Conservation (phyloP, 2,113 vertebrate genomes). For the Grantiella picta region DNA sequence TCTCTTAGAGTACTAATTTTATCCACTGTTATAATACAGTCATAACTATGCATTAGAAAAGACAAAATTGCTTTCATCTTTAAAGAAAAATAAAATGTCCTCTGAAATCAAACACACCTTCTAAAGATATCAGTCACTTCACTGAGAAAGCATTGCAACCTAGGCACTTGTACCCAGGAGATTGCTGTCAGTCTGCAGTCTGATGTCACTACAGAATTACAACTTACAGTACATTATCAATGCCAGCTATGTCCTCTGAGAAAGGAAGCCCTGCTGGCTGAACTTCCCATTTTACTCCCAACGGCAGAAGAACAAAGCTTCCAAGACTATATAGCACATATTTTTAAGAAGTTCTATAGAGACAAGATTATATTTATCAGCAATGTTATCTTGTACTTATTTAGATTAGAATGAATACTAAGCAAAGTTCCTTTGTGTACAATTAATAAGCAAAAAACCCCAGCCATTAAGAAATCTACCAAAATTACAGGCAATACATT, state of each 20-base stretch:
- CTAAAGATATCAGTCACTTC: slow-evolving; percentile 51
- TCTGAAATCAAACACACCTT: slow-evolving; percentile 65
- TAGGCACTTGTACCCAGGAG: slow-evolving; percentile 47
- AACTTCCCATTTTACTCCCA: slow-evolving; percentile 59
- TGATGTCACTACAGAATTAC: slow-evolving; percentile 57
- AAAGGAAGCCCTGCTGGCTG: slow-evolving; percentile 36
- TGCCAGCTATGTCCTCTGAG: slow-evolving; percentile 41
- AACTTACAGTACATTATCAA: slow-evolving; percentile 18
- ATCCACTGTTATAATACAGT: background rate
- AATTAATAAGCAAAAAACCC: background rate
- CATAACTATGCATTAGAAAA: slow-evolving; percentile 23
- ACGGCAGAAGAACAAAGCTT: slow-evolving; percentile 61
- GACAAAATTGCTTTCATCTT: slow-evolving; percentile 47
- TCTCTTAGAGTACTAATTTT: slow-evolving; percentile 2
- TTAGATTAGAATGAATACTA: slow-evolving; percentile 29
- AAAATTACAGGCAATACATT: background rate
- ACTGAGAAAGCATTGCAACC: slow-evolving; percentile 50
- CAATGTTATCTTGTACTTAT: background rate
- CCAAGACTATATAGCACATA: background rate
- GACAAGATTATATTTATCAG: slow-evolving; percentile 5
- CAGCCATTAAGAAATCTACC: background rate
- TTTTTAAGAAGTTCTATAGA: background rate
- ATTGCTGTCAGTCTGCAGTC: slow-evolving; percentile 46
- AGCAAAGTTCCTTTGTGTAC: background rate
- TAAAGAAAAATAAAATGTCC: slow-evolving; percentile 34